phyloP scores from a whole-genome alignment of 2,888 invertebrate genomes.

The Pardosa pseudoannulata region DNA sequence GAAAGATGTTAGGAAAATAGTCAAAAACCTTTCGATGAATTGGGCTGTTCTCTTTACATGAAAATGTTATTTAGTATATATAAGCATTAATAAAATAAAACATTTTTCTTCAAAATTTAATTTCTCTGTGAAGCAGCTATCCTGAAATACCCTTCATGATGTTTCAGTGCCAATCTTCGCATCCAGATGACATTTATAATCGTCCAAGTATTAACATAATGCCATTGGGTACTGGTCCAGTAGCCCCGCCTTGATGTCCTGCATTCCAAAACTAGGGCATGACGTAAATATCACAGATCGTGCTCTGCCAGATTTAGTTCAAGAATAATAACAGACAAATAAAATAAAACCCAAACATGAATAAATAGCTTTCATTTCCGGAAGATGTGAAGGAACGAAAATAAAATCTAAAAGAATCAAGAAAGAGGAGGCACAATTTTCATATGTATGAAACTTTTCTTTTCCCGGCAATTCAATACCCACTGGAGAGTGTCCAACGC shows the following conservation, averaged over 20 bases:
- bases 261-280: conserved; percentile 45
- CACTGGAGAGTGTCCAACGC: background rate
- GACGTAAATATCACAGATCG: conserved; percentile 35
- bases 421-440: background rate
- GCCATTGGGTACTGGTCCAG: background rate
- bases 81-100: too few relatives aligned
- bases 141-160: too few relatives aligned
- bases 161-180: too few relatives aligned
- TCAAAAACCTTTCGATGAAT: too few relatives aligned
- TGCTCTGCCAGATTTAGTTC: conserved; percentile 18
- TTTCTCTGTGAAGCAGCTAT: too few relatives aligned
- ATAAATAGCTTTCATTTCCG: background rate
- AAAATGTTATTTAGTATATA: too few relatives aligned
- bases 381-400: background rate
- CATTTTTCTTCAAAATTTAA: too few relatives aligned
- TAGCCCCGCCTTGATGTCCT: background rate
- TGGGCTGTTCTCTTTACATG: too few relatives aligned
- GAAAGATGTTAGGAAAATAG: too few relatives aligned
- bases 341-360: background rate
- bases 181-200: too few relatives aligned
- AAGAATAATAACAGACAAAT: background rate
- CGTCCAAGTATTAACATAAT: background rate
- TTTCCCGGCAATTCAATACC: background rate
- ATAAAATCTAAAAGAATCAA: background rate
- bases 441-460: background rate